Evolutionary conservation across 2,113 vertebrate genomes (phyloP), one percentile per base, ranked within the genome.

Genomic region (Rafetus swinhoei): DNA sequence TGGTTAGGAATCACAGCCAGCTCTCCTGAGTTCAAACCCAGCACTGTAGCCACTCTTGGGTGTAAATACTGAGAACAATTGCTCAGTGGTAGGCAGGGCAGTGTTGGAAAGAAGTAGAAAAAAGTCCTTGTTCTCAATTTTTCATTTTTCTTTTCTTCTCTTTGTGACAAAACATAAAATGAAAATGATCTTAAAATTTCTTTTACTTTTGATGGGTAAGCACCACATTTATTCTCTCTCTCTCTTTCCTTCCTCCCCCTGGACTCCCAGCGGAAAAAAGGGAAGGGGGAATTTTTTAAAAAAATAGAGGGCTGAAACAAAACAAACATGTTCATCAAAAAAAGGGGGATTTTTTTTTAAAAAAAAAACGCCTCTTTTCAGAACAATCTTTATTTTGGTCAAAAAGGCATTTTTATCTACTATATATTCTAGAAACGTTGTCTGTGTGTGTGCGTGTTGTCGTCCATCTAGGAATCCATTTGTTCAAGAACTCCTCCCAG

Each of bases 81-180:
- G 32, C 32, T 69, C 62, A n/a, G 60, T 2, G 6, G 60, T 13
- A 62, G 60, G 60, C 60, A 1, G 13, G 60, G 62, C 32, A 72
- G 32, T 9, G 65, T 19, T 72, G 18, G 65, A 72, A 72, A 72
- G n/a, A 35, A 72, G 9, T 5, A 10, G 32, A n/a, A n/a, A 9
- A n/a, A n/a, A 32, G 18, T 69, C n/a, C n/a, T 9, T 5, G 8
- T 72, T 19, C 8, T 0, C 19, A n/a, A 62, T 3, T 4, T 62
- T 35, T 72, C 32, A 18, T 72, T 72, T 62, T 62, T 29, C 59
- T 62, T 54, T 54, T 54, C 53, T 54, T 54, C 53, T 54, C 10
- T 54, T 54, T 10, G 10, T 19, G 16, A 19, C 18, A 35, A 72
- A 72, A 35, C n/a, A 21, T 72, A 72, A 19, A 35, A 35, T 35